Percentiles rank a stretch among this genome's conserved stretches.
These are phyloP conservation scores for Elymnias hypermnestra DNA, from an alignment of 1,140 invertebrate genomes.

Conservation along the genomic window DNA sequence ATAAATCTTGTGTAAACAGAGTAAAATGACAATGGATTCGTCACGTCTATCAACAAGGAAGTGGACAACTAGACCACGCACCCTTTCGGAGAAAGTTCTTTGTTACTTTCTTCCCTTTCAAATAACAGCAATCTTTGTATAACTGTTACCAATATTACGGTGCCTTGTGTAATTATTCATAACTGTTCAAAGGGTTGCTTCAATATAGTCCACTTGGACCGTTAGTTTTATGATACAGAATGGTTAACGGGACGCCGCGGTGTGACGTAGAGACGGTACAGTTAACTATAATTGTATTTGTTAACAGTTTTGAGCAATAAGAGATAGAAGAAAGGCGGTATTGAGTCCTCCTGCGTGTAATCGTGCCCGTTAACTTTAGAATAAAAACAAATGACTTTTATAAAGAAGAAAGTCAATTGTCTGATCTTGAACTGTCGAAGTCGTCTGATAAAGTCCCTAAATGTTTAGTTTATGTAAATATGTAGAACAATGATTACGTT, in stretches of 20 bases:
- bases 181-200: conserved; percentile 55
- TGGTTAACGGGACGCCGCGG: conserved; percentile 39
- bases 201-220: conserved; percentile 55
- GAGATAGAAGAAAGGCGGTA: conserved; percentile 28
- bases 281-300: conserved; percentile 25
- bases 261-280: conserved; percentile 40
- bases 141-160: conserved; percentile 53
- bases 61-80: conserved; percentile 30
- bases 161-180: conserved; percentile 66
- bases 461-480: too few relatives aligned
- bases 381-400: conserved; percentile 8
- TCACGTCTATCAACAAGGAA: conserved; percentile 51
- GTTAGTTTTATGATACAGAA: conserved; percentile 42
- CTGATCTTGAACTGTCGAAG: too few relatives aligned
- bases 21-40: too few relatives aligned
- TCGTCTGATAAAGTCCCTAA: too few relatives aligned
- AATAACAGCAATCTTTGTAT: conserved; percentile 59
- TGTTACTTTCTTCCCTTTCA: conserved; percentile 53
- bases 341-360: conserved; percentile 9
- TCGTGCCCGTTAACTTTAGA: conserved; percentile 15
- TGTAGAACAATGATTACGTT: too few relatives aligned
- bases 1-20: too few relatives aligned
- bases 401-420: neutral
- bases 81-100: conserved; percentile 65
- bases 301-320: conserved; percentile 46